A percentile compares a stretch with the other conserved stretches of the same genome.
phyloP scores from a whole-genome alignment of 2,113 vertebrate species.

The Bubo scandiacus region DNA sequence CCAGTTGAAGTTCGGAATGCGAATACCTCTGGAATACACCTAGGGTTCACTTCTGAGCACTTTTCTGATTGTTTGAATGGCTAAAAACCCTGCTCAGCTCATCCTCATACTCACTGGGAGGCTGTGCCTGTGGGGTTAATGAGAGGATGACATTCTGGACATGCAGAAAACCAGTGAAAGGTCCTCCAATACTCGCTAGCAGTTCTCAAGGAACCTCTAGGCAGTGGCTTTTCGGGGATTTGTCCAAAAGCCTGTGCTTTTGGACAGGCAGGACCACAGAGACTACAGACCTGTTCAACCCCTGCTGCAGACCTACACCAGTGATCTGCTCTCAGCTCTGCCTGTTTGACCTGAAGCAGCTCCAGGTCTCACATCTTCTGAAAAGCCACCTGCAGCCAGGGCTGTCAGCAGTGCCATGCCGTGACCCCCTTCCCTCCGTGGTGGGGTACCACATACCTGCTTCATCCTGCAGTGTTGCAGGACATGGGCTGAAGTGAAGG shows the following conservation, averaged over 20 bases:
- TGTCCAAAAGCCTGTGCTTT: neutral
- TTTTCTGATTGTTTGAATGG: neutral
- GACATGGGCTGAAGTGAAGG: too few relatives aligned
- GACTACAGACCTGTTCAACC: neutral
- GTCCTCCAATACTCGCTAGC: neutral
- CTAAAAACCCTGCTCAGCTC: neutral
- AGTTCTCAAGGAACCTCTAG: neutral
- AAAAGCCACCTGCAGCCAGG: neutral
- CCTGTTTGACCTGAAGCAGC: fast-evolving
- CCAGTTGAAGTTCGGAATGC: neutral
- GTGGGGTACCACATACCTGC: too few relatives aligned
- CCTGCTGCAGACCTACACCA: neutral
- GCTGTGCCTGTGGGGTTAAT: neutral
- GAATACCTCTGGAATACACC: neutral
- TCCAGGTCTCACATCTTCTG: neutral
- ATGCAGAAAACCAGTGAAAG: neutral
- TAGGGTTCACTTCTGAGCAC: neutral
- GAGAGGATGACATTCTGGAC: neutral
- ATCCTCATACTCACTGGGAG: fast-evolving
- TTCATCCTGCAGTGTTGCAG: neutral
- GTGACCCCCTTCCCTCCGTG: fast-evolving
- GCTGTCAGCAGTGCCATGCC: neutral
- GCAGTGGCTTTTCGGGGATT: neutral
- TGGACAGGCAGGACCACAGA: neutral
- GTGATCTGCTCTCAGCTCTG: neutral